Conservation (phyloP, 2,797 vertebrate species). For the Sebastes steindachneri region DNA sequence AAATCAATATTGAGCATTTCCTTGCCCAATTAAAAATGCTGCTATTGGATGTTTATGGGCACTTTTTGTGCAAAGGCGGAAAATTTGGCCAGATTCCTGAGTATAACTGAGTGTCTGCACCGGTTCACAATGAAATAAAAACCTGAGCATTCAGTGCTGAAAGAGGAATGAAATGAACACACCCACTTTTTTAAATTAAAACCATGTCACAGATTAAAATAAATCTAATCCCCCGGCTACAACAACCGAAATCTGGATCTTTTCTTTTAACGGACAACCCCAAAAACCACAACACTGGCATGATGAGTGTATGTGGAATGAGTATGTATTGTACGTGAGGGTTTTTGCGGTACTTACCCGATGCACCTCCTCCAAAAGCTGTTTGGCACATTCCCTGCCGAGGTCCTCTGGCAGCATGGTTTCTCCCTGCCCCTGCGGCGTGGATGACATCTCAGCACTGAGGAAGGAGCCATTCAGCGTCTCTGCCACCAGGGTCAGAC, state of each 20-base stretch:
- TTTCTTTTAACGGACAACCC: neutral
- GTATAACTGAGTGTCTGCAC: neutral
- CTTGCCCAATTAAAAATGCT: neutral
- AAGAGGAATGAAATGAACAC: neutral
- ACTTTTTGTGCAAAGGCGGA: neutral
- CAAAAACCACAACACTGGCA: neutral
- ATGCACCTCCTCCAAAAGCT: slow-evolving; percentile 93
- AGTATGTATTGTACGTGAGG: neutral
- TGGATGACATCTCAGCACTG: slow-evolving; percentile 92
- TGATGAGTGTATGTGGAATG: neutral
- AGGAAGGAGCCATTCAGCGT: slow-evolving; percentile 90
- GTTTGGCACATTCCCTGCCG: slow-evolving; percentile 90
- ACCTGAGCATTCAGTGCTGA: neutral
- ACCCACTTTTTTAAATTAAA: neutral
- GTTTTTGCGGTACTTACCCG: slow-evolving; percentile 83
- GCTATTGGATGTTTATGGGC: neutral
- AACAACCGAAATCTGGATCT: neutral
- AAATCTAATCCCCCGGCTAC: neutral
- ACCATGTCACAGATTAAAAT: neutral
- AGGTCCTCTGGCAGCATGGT: slow-evolving; percentile 92
- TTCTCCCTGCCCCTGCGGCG: slow-evolving; percentile 90
- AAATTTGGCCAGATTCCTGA: neutral
- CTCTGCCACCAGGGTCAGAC: slow-evolving; percentile 92
- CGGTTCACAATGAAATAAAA: neutral
- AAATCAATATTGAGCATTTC: neutral